phyloP scores from a whole-genome alignment of 2,797 vertebrate species.

The Sebastes trivittatus region DNA sequence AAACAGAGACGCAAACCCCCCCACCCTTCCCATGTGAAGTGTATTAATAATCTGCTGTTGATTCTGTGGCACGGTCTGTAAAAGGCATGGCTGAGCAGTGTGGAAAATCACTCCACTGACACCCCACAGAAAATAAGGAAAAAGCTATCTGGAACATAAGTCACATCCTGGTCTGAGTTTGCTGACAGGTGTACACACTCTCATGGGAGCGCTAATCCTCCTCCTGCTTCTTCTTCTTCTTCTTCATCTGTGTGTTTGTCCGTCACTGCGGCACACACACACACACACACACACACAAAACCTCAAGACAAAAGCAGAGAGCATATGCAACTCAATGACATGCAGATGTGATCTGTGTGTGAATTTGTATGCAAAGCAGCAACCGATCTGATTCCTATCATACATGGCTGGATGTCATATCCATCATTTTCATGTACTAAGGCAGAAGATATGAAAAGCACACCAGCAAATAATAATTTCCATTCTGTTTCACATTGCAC shows the following conservation, averaged over 20 bases:
- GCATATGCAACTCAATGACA: constrained; percentile 63
- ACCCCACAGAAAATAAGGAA: constrained; percentile 49
- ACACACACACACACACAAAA: not conserved
- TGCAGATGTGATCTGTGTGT: constrained; percentile 66
- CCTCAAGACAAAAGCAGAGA: constrained; percentile 49
- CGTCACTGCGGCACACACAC: constrained; percentile 28
- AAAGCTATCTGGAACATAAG: constrained; percentile 64
- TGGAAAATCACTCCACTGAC: constrained; percentile 61
- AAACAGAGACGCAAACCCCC: constrained; percentile 65
- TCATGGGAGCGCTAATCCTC: constrained; percentile 65
- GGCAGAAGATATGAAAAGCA: constrained; percentile 58
- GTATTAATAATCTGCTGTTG: constrained; percentile 69
- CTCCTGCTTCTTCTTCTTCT: not conserved
- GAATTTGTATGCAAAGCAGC: constrained; percentile 76
- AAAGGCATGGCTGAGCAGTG: constrained; percentile 54
- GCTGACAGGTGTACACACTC: constrained; percentile 69
- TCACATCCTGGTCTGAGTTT: constrained; percentile 66
- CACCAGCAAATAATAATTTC: constrained; percentile 42
- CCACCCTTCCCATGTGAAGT: constrained; percentile 28
- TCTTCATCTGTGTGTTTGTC: constrained; percentile 55
- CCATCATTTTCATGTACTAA: constrained; percentile 67
- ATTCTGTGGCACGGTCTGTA: constrained; percentile 41
- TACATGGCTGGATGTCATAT: constrained; percentile 63
- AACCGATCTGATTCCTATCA: constrained; percentile 59
- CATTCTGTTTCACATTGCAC: constrained; percentile 29